Conservation (phyloP, 2,113 vertebrate genomes). For the Myiopsitta monachus region DNA sequence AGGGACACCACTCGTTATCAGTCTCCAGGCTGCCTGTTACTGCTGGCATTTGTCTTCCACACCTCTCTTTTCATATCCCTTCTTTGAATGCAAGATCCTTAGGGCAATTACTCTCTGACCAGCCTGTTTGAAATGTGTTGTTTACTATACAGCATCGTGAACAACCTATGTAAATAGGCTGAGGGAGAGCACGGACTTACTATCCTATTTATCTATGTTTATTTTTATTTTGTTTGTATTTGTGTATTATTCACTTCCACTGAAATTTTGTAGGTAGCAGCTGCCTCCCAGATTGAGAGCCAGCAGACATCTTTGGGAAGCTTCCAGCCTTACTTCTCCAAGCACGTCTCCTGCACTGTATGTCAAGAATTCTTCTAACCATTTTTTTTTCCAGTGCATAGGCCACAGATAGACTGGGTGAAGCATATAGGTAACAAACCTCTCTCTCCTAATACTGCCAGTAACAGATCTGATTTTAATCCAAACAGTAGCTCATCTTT, state of each 20-base stretch:
- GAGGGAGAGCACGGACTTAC: not conserved
- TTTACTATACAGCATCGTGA: not conserved
- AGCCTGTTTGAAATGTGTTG: not conserved
- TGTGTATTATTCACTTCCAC: not conserved
- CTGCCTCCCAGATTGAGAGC: not conserved
- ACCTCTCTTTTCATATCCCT: not conserved
- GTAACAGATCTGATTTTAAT: not conserved
- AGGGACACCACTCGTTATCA: not conserved
- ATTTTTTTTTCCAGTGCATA: not conserved
- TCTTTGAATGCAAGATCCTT: not conserved
- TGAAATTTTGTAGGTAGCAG: not conserved
- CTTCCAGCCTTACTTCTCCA: not conserved
- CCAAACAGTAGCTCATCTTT: not conserved
- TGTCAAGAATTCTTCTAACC: not conserved
- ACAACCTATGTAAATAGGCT: not conserved
- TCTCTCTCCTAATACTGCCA: not conserved
- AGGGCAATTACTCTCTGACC: not conserved
- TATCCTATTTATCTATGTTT: not conserved
- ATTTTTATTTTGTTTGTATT: not conserved
- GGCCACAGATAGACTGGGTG: not conserved
- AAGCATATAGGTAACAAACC: not conserved
- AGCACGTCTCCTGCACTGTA: accelerated
- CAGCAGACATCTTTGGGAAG: not conserved
- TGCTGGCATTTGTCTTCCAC: not conserved
- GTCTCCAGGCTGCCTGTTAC: not conserved